Evolutionary conservation across 1,140 invertebrate genomes (phyloP).

Genomic region (Trypoxylus dichotomus): DNA sequence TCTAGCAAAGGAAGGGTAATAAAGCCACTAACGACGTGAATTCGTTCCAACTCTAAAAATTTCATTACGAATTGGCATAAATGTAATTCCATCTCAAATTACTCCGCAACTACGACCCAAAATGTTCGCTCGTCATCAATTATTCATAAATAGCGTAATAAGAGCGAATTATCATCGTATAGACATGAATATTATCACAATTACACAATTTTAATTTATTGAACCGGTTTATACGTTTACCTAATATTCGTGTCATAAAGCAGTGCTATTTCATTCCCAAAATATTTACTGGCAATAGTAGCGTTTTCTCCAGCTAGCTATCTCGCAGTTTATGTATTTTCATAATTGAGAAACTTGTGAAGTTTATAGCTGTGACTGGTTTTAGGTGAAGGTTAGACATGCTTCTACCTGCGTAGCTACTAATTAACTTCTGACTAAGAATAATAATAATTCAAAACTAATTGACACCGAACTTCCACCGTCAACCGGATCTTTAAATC

Average conservation of each 20-base stretch:
- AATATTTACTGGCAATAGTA: constrained; percentile 9
- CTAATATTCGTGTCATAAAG: neutral
- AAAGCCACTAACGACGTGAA: no score
- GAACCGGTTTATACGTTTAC: neutral
- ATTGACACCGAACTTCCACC: constrained; percentile 21
- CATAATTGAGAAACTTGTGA: constrained; percentile 6
- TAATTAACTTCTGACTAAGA: constrained; percentile 10
- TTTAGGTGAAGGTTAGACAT: neutral
- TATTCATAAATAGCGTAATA: neutral
- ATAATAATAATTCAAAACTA: constrained; percentile 25
- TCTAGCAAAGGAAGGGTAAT: no score
- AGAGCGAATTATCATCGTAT: neutral
- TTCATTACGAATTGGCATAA: no score
- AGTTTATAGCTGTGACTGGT: neutral
- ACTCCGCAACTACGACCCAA: neutral
- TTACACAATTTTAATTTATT: neutral
- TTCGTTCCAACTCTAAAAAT: no score
- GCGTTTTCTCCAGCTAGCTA: neutral
- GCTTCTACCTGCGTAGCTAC: neutral
- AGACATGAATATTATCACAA: neutral
- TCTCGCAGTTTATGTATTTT: constrained; percentile 15
- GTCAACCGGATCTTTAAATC: constrained; percentile 22
- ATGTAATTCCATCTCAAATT: neutral
- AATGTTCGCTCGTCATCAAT: no score
- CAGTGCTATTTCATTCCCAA: neutral